These are phyloP conservation scores for Choreutis nemorana DNA, from an alignment of 2,888 invertebrate genomes.

Conservation along the genomic window DNA sequence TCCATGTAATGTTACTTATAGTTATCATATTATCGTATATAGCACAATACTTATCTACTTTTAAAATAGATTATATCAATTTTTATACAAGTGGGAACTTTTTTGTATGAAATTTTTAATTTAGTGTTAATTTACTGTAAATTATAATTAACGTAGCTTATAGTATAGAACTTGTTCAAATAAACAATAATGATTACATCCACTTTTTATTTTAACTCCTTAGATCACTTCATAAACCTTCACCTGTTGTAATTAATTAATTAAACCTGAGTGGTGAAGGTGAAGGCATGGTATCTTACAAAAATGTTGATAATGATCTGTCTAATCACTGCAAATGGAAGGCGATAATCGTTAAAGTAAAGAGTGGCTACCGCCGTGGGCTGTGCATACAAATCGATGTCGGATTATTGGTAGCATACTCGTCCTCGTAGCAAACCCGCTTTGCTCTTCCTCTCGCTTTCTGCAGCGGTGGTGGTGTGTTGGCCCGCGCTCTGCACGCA, in stretches of 20 bases:
- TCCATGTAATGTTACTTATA: constrained; percentile 39
- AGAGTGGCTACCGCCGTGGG: constrained; percentile 13
- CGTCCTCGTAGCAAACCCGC: constrained; percentile 57
- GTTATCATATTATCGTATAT: constrained; percentile 23
- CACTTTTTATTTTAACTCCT: constrained; percentile 1
- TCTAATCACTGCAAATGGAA: constrained; percentile 1
- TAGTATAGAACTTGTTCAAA: constrained; percentile 1
- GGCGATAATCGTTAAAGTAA: constrained; percentile 8
- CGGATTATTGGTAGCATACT: constrained; percentile 32
- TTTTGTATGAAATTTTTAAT: constrained; percentile 49
- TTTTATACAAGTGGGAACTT: constrained; percentile 32
- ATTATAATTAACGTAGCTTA: constrained; percentile 2
- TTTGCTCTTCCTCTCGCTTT: constrained; percentile 59
- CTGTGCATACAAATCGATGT: constrained; percentile 24
- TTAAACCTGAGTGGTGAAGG: not conserved
- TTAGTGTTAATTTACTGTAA: constrained; percentile 14
- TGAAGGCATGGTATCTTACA: not conserved
- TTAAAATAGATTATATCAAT: constrained; percentile 10
- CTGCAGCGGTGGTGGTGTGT: constrained; percentile 47
- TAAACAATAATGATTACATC: constrained; percentile 7
- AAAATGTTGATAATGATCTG: not conserved
- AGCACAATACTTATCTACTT: constrained; percentile 25
- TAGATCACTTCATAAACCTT: no score
- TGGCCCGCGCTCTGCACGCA: constrained; percentile 34
- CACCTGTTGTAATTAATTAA: constrained; percentile 6